Evolutionary conservation across 1,140 invertebrate species (phyloP), one percentile per base, ranked within the genome.

Genomic region (Bilobella aurantiaca): DNA sequence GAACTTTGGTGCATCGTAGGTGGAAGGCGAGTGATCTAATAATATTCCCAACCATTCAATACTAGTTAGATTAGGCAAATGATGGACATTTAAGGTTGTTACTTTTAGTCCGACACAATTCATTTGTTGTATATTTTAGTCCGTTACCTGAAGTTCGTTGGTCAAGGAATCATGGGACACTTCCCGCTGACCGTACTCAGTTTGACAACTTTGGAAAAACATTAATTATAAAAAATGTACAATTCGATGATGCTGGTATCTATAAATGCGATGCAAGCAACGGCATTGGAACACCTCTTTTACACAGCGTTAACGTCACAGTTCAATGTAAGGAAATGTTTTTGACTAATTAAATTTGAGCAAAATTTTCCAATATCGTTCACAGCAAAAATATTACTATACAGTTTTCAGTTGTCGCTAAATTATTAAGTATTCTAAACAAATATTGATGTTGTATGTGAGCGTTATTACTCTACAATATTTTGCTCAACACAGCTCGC

Each of bases 211-310:
- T 93, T 79, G 93, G 93, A 2, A 96, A 96, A 79, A 93, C 91
- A 8, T 78, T 97, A 60, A 80, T 91, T n/a, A 93, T 97, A 68
- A 86, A 87, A 69, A 84, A 89, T 70, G 87, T 91, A 0, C 85
- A 85, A 68, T 91, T 91, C 74, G 85, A 90, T 58, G 93, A 96
- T 77, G 83, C 86, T 74, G 93, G 92, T 57, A 81, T 81, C 12
- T 96, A 96, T 75, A 90, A 89, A 1, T 96, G 93, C 77, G 89
- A 92, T 70, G 90, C 88, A n/a, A 91, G 86, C 66, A 96, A 96
- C 78, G 92, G 92, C 32, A 88, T 92, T 2, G 91, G 91, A n/a
- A 80, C 84, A 31, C 86, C 88, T 0, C 82, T 89, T 76, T 88
- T 90, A 0, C 87, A 93, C 75, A 88, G 90, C 2, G 92, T 95